A percentile compares a stretch with the other conserved stretches of the same genome.
phyloP scores from a whole-genome alignment of 2,113 vertebrate genomes.

The Daboia siamensis region DNA sequence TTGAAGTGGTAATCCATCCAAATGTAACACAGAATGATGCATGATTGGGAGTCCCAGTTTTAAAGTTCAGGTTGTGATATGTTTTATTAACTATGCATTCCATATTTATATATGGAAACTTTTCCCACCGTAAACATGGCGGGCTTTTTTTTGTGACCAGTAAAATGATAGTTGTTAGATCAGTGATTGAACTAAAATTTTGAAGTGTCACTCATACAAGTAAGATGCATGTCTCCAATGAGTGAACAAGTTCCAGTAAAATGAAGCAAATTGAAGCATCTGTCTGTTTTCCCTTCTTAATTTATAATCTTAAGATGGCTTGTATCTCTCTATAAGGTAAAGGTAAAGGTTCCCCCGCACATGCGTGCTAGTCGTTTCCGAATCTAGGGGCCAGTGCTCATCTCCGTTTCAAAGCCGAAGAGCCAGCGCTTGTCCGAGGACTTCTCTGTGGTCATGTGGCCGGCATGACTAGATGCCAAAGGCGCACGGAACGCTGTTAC shows the following conservation, averaged over 20 bases:
- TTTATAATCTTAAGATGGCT: neutral
- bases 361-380: too few species aligned
- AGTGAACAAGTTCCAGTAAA: neutral
- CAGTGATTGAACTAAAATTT: neutral
- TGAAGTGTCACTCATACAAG: neutral
- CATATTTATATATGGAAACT: neutral
- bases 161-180: neutral
- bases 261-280: neutral
- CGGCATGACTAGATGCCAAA: too few species aligned
- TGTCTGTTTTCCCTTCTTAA: neutral
- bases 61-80: neutral
- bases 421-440: too few species aligned
- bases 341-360: too few species aligned
- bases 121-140: neutral
- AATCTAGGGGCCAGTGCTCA: too few species aligned
- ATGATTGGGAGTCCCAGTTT: neutral
- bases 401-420: too few species aligned
- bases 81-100: neutral
- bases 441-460: too few species aligned
- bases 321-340: neutral
- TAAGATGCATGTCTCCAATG: neutral
- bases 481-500: too few species aligned
- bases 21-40: neutral
- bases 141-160: constrained; percentile 11
- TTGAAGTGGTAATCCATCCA: neutral